Evolutionary conservation across 1,140 invertebrate genomes (phyloP).

Genomic region (Drosophila cardini): DNA sequence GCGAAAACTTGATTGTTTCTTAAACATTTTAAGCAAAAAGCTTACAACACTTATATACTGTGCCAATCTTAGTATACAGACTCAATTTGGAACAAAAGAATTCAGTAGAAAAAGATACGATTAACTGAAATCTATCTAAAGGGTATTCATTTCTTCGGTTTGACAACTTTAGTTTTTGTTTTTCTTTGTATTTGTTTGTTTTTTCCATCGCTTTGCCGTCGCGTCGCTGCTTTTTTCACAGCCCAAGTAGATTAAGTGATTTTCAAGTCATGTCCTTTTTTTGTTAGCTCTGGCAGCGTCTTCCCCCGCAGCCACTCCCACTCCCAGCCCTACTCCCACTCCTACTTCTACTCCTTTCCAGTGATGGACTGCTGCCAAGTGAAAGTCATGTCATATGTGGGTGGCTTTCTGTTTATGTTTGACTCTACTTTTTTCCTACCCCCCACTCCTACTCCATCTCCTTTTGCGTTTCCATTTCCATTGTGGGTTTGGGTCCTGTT

Average conservation of each 20-base stretch:
- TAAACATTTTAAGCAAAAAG: too few relatives aligned
- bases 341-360: neutral
- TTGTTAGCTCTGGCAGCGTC: constrained; percentile 1
- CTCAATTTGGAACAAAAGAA: too few relatives aligned
- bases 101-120: too few relatives aligned
- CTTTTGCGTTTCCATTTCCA: neutral
- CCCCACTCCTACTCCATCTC: neutral
- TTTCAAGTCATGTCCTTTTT: constrained; percentile 81
- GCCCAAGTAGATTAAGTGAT: constrained; percentile 79
- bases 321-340: neutral
- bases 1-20: too few relatives aligned
- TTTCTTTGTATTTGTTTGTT: constrained; percentile 17
- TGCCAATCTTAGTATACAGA: too few relatives aligned
- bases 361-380: constrained; percentile 80
- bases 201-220: neutral
- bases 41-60: too few relatives aligned
- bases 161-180: neutral
- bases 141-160: too few relatives aligned
- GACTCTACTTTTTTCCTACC: constrained; percentile 21
- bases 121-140: too few relatives aligned
- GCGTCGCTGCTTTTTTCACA: constrained; percentile 37
- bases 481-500: constrained; percentile 49
- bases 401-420: constrained; percentile 34
- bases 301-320: neutral
- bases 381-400: constrained; percentile 72